Percentiles rank a stretch among this genome's conserved stretches.
These are phyloP conservation scores for Gymnoscopelus braueri DNA, from an alignment of 2,797 vertebrate genomes.

Conservation along the genomic window DNA sequence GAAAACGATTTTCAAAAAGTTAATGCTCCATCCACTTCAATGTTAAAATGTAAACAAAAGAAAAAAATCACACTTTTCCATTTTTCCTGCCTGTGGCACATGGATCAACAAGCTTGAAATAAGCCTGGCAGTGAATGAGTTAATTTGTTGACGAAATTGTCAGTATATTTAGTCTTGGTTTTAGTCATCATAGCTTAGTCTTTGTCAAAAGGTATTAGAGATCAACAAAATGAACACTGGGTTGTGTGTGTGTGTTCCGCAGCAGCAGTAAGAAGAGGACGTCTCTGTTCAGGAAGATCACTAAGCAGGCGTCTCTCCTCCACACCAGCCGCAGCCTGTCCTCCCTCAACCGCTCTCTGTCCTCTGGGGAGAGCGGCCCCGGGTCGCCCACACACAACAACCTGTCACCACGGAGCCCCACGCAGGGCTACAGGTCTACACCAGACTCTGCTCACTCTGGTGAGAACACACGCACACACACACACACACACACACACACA, in stretches of 20 bases:
- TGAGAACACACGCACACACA: slow-evolving; percentile 53
- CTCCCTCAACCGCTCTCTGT: slow-evolving; percentile 94
- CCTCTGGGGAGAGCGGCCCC: slow-evolving; percentile 94
- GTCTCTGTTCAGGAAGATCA: slow-evolving; percentile 94
- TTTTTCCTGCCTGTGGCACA: too few species aligned
- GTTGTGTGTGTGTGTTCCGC: neutral
- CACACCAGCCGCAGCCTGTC: slow-evolving; percentile 96
- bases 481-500: neutral
- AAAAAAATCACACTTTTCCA: too few species aligned
- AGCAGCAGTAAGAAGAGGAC: slow-evolving; percentile 88
- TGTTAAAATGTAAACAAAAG: too few species aligned
- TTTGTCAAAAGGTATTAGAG: too few species aligned
- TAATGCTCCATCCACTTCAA: too few species aligned
- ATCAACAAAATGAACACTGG: too few species aligned
- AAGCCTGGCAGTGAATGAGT: too few species aligned
- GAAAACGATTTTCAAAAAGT: too few species aligned
- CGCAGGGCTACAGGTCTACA: slow-evolving; percentile 90
- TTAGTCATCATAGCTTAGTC: too few species aligned
- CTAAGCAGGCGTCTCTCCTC: slow-evolving; percentile 92
- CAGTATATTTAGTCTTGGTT: too few species aligned
- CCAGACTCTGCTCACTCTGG: slow-evolving; percentile 92
- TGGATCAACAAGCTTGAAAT: too few species aligned
- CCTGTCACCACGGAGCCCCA: slow-evolving; percentile 93
- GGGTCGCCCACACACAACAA: slow-evolving; percentile 95
- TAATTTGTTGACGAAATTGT: too few species aligned